Conservation (phyloP, 1,140 invertebrate species). For the Saccostrea cuccullata region DNA sequence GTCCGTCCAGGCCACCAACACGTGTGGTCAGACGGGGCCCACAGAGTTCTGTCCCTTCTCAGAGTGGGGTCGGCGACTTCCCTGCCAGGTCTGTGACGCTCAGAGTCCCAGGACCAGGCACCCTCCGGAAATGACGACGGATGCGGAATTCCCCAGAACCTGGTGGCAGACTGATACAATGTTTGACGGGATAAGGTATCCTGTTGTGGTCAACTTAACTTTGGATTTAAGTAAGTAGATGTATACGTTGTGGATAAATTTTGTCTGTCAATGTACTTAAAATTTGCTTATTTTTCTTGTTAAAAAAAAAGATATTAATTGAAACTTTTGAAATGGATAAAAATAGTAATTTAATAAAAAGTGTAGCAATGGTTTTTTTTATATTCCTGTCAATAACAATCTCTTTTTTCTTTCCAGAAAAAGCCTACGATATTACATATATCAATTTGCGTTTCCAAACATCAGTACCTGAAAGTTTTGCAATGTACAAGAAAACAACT, state of each 20-base stretch:
- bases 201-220: conserved; percentile 94
- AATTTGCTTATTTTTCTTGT: not conserved
- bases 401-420: conserved; percentile 82
- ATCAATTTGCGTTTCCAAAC: conserved; percentile 95
- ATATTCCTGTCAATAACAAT: too few relatives aligned
- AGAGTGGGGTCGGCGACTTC: not conserved
- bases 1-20: conserved; percentile 93
- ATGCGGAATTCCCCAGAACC: conserved; percentile 91
- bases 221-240: conserved; percentile 80
- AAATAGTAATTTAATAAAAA: too few relatives aligned
- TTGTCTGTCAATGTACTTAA: too few relatives aligned
- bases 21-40: conserved; percentile 85
- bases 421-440: conserved; percentile 98
- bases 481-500: conserved; percentile 91
- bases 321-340: conserved; percentile 72
- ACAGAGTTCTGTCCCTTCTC: conserved; percentile 92
- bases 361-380: too few relatives aligned
- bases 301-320: not conserved
- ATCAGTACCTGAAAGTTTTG: conserved; percentile 97
- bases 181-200: conserved; percentile 93
- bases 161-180: conserved; percentile 99
- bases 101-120: conserved; percentile 82
- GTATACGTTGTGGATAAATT: too few relatives aligned
- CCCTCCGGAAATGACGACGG: conserved; percentile 90
- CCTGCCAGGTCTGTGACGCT: not conserved